Evolutionary conservation across 2,113 vertebrate species (phyloP).

Genomic region (Carollia perspicillata): DNA sequence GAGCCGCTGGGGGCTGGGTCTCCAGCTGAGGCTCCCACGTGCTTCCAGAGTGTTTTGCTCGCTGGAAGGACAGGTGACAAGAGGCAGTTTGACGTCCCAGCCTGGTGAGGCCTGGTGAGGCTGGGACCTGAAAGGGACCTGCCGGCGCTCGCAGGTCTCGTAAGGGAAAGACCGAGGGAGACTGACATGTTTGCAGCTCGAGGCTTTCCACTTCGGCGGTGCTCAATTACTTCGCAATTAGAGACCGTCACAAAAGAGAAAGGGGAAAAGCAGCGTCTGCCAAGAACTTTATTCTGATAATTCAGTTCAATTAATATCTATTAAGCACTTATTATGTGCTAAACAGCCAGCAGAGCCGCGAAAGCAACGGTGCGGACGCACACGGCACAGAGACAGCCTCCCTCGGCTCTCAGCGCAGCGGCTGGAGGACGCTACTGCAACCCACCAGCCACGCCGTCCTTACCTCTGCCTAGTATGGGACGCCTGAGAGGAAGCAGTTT

Average conservation of each 20-base stretch:
- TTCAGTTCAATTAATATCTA: conserved; percentile 18
- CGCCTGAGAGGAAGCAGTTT: neutral
- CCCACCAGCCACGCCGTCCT: too few relatives aligned
- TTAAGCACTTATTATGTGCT: neutral
- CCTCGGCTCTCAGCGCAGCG: neutral
- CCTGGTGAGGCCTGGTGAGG: neutral
- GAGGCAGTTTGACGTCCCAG: neutral
- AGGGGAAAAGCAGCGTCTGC: neutral
- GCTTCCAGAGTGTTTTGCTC: neutral
- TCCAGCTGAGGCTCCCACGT: neutral
- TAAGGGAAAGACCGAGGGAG: neutral
- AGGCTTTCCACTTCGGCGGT: neutral
- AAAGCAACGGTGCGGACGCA: neutral
- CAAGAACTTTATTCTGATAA: neutral
- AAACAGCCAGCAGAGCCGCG: neutral
- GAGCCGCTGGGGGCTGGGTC: too few relatives aligned
- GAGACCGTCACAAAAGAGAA: neutral
- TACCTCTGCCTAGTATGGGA: neutral
- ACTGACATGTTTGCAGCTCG: neutral
- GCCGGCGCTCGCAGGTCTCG: neutral
- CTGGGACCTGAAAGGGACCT: neutral
- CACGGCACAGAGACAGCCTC: fast-evolving
- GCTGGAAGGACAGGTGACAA: neutral
- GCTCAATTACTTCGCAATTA: conserved; percentile 21
- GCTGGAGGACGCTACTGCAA: neutral